These are phyloP conservation scores for Drosophila birchii DNA, from an alignment of 2,888 invertebrate species.

Conservation along the genomic window DNA sequence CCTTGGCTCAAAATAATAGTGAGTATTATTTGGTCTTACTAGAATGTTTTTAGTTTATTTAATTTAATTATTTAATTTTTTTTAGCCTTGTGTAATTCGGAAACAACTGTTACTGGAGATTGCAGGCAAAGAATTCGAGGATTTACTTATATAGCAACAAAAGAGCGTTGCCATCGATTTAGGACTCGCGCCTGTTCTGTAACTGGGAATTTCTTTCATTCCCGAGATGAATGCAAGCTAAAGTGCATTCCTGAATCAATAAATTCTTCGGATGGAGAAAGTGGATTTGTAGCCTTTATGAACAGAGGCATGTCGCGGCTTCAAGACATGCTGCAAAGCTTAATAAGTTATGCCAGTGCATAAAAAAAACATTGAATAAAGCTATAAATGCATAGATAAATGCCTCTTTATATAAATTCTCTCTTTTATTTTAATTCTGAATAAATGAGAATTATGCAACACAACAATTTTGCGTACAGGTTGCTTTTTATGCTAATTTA, in stretches of 20 bases:
- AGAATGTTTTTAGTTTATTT: background rate
- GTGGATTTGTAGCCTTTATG: background rate
- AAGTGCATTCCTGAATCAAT: background rate
- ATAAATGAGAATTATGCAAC: background rate
- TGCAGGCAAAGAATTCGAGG: slow-evolving; percentile 3
- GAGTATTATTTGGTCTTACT: background rate
- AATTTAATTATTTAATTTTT: accelerated
- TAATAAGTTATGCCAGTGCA: background rate
- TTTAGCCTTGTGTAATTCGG: background rate
- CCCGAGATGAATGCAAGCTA: background rate
- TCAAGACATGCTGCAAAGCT: background rate
- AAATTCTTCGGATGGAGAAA: background rate
- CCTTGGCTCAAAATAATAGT: background rate
- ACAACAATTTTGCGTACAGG: background rate
- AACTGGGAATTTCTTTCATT: background rate
- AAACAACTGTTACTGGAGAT: background rate
- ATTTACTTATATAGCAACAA: background rate
- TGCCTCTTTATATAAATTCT: too few relatives aligned
- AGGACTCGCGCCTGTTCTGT: background rate
- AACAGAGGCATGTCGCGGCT: background rate
- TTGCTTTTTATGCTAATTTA: background rate
- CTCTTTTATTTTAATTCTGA: background rate
- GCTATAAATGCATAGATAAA: background rate
- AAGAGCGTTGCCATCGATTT: background rate
- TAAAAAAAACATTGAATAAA: background rate